Percentiles rank a stretch among this genome's conserved stretches.
Evolutionary conservation across 2,797 vertebrate genomes (phyloP).

Genomic region (Darevskia mixta): DNA sequence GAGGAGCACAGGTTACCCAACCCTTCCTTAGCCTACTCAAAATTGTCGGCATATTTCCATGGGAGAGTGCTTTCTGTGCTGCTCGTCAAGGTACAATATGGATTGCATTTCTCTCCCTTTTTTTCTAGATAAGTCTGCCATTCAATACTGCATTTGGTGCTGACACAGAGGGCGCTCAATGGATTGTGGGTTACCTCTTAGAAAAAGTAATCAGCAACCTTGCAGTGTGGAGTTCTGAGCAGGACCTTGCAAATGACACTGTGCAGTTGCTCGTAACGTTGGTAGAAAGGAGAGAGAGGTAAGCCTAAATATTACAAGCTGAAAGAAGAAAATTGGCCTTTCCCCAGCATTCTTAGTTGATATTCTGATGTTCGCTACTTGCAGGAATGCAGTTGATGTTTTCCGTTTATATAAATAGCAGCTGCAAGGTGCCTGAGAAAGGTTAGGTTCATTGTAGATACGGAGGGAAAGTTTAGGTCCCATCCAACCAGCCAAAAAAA

Average conservation of each 20-base stretch:
- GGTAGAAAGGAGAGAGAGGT: conserved; percentile 97
- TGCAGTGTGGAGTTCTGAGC: conserved; percentile 97
- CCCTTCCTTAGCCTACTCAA: background rate
- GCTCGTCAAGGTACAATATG: background rate
- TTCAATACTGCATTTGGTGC: conserved; percentile 95
- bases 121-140: conserved; percentile 92
- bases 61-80: background rate
- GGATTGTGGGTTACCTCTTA: conserved; percentile 98
- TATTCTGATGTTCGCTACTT: background rate
- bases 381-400: background rate
- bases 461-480: background rate
- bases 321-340: background rate
- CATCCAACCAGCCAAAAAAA: background rate
- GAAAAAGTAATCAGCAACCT: conserved; percentile 99
- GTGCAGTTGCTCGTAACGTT: conserved; percentile 97
- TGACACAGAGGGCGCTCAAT: conserved; percentile 97
- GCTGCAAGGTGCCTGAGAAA: background rate
- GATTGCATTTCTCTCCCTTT: conserved; percentile 27
- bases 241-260: conserved; percentile 95
- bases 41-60: background rate
- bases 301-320: conserved; percentile 65
- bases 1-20: background rate
- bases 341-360: background rate
- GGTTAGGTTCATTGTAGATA: background rate
- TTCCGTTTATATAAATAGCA: background rate